Base-by-base conservation (phyloP, 92 coral and sea anemone species). In the Siderastrea siderea region DNA sequence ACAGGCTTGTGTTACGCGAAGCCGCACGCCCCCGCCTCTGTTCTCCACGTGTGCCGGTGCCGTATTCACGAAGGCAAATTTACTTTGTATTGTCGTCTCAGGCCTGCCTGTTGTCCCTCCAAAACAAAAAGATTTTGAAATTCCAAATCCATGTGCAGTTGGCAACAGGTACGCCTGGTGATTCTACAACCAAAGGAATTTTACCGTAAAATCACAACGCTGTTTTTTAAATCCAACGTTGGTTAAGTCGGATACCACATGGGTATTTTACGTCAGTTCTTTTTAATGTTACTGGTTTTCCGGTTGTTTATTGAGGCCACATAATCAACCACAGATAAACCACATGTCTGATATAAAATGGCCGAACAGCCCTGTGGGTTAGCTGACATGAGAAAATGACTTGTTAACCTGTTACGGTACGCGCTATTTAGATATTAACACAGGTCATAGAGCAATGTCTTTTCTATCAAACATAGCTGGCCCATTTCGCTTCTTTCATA, bases 321-420 rank as follows among this genome's bases (percentile, higher is more conserved):
- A 69, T 57, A 52, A 68, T 68, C 52, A 26, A 81, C 61, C 62
- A 68, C 85, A 68, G 68, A 48, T 66, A 7, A 6, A 43, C 52
- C 85, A 57, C 76, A 81, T 11, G 85, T 55, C 66, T 45, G 51
- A 68, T 43, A 52, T n/a, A 16, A 54, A 26, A 12, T 13, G 44
- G 5, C 3, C 53, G 11, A 50, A 14, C 38, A 52, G 63, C 71
- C 59, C 47, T 79, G 71, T 43, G 62, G 71, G 74, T 26, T 61
- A 1, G 19, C 19, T 47, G 73, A 65, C 19, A 63, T 47, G 17
- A 13, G 71, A 48, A 47, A 52, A 14, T 26, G 38, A 26, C 38
- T 26, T 66, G 52, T 78, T 15, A 80, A 80, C 74, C 84, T 52
- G 63, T 66, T 80, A 43, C 16, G 74, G 44, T 66, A 19, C 62